A percentile compares a stretch with the other conserved stretches of the same genome.
Evolutionary conservation across 2,888 invertebrate genomes (phyloP).

Genomic region (Clistopyga incitator): DNA sequence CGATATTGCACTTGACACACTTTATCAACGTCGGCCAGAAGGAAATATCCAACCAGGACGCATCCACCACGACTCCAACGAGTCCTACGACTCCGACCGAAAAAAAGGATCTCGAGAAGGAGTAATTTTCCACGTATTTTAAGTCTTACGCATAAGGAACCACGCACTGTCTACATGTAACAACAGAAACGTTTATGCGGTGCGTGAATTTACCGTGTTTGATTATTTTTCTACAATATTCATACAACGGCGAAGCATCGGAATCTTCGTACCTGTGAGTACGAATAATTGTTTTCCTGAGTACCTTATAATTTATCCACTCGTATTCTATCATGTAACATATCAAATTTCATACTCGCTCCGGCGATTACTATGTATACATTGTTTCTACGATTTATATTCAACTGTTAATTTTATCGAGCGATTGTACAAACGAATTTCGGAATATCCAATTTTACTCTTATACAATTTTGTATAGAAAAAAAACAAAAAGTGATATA

Average conservation of each 20-base stretch:
- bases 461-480: constrained; percentile 7
- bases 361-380: not conserved
- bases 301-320: not conserved
- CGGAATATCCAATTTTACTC: too few species aligned
- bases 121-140: constrained; percentile 36
- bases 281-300: not conserved
- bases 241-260: not conserved
- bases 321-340: not conserved
- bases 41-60: constrained; percentile 45
- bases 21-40: constrained; percentile 74
- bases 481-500: not conserved
- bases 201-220: not conserved
- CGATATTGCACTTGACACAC: constrained; percentile 81
- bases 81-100: constrained; percentile 52
- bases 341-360: not conserved
- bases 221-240: constrained; percentile 16
- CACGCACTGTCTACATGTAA: constrained; percentile 61
- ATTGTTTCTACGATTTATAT: not conserved
- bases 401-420: not conserved
- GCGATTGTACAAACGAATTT: not conserved
- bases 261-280: not conserved
- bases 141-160: constrained; percentile 59
- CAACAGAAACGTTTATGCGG: constrained; percentile 9
- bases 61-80: constrained; percentile 21
- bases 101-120: constrained; percentile 60